Conservation (phyloP, 2,888 invertebrate species). For the Palloptera scutellata region DNA sequence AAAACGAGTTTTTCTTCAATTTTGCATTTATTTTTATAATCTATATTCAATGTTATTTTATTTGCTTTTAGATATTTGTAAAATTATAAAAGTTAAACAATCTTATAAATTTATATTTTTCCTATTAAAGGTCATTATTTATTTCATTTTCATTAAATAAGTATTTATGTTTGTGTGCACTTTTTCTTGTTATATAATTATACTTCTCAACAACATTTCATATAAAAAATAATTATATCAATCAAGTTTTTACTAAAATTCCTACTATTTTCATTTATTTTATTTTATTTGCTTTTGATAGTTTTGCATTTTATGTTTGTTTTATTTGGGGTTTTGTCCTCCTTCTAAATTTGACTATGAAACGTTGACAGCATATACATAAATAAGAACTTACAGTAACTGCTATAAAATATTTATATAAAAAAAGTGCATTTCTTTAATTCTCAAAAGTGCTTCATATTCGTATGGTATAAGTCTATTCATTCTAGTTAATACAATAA, state of each 20-base stretch:
- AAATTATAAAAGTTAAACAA: conserved; percentile 30
- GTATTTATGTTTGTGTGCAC: too few relatives aligned
- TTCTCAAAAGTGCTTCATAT: conserved; percentile 27
- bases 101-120: too few relatives aligned
- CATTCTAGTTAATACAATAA: conserved; percentile 47
- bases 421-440: conserved; percentile 50
- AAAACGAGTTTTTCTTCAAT: neutral
- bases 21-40: too few relatives aligned
- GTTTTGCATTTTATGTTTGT: neutral
- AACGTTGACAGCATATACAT: neutral
- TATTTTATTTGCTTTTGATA: conserved; percentile 1
- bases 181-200: conserved; percentile 2
- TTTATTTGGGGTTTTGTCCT: too few relatives aligned
- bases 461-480: conserved; percentile 44
- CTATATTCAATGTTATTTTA: conserved; percentile 34
- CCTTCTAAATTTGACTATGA: too few relatives aligned
- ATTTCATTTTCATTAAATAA: too few relatives aligned
- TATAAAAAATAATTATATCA: too few relatives aligned
- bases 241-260: too few relatives aligned
- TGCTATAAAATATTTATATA: conserved; percentile 41
- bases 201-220: neutral
- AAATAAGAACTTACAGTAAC: conserved; percentile 6
- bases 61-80: conserved; percentile 20
- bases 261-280: conserved; percentile 7
- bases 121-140: too few relatives aligned